Evolutionary conservation across 2,888 invertebrate genomes (phyloP).

Genomic region (Lingula anatina): DNA sequence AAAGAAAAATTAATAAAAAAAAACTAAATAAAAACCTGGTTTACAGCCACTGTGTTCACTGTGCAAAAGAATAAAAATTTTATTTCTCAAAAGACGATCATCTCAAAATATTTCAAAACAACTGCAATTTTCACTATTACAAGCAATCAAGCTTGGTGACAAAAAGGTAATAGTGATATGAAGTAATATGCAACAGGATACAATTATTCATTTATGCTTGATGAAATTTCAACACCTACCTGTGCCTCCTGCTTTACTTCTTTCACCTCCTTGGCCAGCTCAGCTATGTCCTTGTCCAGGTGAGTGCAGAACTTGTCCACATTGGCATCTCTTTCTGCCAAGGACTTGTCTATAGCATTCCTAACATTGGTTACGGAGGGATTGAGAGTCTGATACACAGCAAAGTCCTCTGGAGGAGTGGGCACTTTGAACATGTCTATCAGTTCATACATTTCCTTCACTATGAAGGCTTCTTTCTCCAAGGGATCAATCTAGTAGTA

Average conservation of each 20-base stretch:
- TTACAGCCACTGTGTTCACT: no score
- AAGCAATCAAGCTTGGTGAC: no score
- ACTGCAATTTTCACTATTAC: no score
- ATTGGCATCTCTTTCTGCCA: constrained; percentile 66
- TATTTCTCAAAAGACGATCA: no score
- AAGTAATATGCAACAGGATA: no score
- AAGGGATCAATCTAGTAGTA: constrained; percentile 61
- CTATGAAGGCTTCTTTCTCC: constrained; percentile 71
- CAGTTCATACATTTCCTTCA: constrained; percentile 76
- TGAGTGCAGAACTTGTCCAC: constrained; percentile 68
- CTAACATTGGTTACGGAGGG: constrained; percentile 56
- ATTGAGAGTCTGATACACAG: constrained; percentile 49
- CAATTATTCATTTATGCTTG: no score
- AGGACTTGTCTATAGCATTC: constrained; percentile 66
- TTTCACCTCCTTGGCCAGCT: constrained; percentile 68
- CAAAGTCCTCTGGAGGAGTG: constrained; percentile 66
- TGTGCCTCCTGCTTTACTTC: constrained; percentile 68
- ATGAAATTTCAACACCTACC: no score
- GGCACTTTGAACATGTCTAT: constrained; percentile 74
- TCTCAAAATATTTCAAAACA: no score
- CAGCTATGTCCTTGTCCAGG: constrained; percentile 73
- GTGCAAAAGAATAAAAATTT: no score
- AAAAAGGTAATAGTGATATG: no score
- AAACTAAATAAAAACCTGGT: no score
- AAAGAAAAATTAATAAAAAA: constrained; percentile 5